These are phyloP conservation scores for Probaryconus sp. DNA, from an alignment of 1,140 invertebrate genomes.

Conservation along the genomic window DNA sequence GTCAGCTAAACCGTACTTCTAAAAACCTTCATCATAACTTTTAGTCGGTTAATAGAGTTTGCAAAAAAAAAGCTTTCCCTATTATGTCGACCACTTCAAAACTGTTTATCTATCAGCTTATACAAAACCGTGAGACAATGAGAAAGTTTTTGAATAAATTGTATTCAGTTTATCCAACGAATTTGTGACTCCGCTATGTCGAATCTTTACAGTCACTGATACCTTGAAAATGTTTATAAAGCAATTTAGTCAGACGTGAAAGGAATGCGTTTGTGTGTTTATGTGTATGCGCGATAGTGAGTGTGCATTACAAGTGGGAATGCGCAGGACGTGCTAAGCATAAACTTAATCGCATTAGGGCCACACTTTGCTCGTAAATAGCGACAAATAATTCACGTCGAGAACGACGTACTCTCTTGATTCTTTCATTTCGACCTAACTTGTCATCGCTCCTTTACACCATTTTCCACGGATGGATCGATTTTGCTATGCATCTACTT, in stretches of 20 bases:
- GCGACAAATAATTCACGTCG: slow-evolving; percentile 49
- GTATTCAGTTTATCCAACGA: slow-evolving; percentile 19
- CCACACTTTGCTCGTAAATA: slow-evolving; percentile 45
- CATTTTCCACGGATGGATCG: background rate
- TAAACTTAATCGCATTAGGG: slow-evolving; percentile 58
- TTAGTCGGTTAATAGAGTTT: too few relatives aligned
- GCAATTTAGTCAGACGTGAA: slow-evolving; percentile 48
- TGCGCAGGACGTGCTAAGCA: slow-evolving; percentile 43
- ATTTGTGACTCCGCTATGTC: slow-evolving; percentile 10
- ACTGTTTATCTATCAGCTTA: too few relatives aligned
- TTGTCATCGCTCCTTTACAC: slow-evolving; percentile 30
- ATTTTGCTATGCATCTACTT: background rate
- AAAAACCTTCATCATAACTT: too few relatives aligned
- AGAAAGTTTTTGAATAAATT: slow-evolving; percentile 13
- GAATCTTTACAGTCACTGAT: slow-evolving; percentile 22
- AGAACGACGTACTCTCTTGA: slow-evolving; percentile 3
- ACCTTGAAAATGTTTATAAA: slow-evolving; percentile 58
- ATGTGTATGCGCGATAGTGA: slow-evolving; percentile 6
- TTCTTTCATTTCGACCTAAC: slow-evolving; percentile 13
- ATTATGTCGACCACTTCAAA: too few relatives aligned
- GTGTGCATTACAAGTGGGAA: slow-evolving; percentile 38
- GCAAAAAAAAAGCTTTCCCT: too few relatives aligned
- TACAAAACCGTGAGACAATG: slow-evolving; percentile 20
- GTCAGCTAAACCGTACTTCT: too few relatives aligned
- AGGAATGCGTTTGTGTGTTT: slow-evolving; percentile 27